Base-by-base conservation (phyloP, 2,888 invertebrate species). In the Temnothorax rugatulus region DNA sequence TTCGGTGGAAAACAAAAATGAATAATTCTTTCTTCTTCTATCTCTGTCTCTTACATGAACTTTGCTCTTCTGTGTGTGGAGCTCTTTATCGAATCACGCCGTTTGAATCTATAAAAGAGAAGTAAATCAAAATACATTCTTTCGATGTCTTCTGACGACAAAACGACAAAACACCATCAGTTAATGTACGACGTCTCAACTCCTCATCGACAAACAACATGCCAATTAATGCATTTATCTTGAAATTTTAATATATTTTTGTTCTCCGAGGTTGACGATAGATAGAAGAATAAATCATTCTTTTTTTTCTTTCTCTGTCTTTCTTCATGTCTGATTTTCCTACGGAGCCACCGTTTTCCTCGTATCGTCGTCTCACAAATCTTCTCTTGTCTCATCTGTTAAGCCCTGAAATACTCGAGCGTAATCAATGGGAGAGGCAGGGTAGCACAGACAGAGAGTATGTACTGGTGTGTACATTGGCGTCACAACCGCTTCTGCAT, bases 331-430 rank as follows among this genome's bases (percentile, higher is more conserved):
- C 83, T 69, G 63, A 63, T 54, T 74, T 68, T 84, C 64, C 54
- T 79, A 25, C 59, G 52, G 66, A 61, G 54, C 63, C 1, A 41
- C 74, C 69, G 75, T 50, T 84, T 82, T 73, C 76, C 84, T 83
- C 81, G 83, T 79, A 84, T 87, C 85, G 86, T 84, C 84, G 89
- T 88, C 88, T 87, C 88, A 84, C 90, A 90, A 88, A 90, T 90
- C 90, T 90, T 90, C 88, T 89, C 90, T 89, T 88, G 90, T 90
- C 88, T 87, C 90, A 87, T 90, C 87, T 84, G 86, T 90, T 88
- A 88, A 84, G 87, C 87, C 75, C 83, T 89, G 87, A 90, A 87
- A 90, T 88, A 90, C 84, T 90, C 86, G 90, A 85, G 87, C 87
- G 90, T 89, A 90, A 90, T 90, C 90, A 90, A 90, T 90, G 90